Percentiles rank a stretch among this genome's conserved stretches.
phyloP scores from a whole-genome alignment of 2,113 vertebrate genomes.

The Cryptomyrus ogoouensis region DNA sequence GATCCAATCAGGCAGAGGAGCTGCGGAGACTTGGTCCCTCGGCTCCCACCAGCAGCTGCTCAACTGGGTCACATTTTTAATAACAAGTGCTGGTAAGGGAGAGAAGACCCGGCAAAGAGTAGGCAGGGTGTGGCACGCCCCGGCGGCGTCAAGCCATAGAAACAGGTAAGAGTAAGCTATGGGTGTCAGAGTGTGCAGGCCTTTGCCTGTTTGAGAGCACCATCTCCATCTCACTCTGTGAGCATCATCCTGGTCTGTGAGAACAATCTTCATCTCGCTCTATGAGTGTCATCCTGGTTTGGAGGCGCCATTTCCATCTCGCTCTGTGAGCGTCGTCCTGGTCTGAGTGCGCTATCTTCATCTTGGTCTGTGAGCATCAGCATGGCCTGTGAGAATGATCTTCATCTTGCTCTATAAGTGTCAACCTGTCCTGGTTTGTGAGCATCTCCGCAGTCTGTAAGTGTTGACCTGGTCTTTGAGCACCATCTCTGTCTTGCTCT shows the following conservation, averaged over 20 bases:
- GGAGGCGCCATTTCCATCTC: background rate
- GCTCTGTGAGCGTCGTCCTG: background rate
- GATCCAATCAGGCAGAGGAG: conserved; percentile 37
- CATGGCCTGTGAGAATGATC: background rate
- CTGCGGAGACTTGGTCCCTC: conserved; percentile 4
- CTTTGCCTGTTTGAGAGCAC: background rate
- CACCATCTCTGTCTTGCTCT: background rate
- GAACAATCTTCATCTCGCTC: background rate
- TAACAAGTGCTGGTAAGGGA: conserved; percentile 23
- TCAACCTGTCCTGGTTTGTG: background rate
- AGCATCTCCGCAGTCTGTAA: background rate
- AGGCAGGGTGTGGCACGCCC: conserved; percentile 39
- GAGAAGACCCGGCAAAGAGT: conserved; percentile 51
- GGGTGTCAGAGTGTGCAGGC: conserved; percentile 44
- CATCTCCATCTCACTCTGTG: background rate
- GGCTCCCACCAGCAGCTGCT: conserved; percentile 26
- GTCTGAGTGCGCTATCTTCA: too few species aligned
- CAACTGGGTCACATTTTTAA: conserved; percentile 46
- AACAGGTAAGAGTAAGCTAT: conserved; percentile 29
- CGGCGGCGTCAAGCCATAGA: conserved; percentile 30
- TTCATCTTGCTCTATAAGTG: background rate
- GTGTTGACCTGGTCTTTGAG: background rate
- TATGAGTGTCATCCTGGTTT: background rate
- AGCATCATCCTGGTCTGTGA: background rate
- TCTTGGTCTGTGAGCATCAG: background rate